A percentile compares a stretch with the other conserved stretches of the same genome.
These are phyloP conservation scores for Drosophila lacteicornis DNA, from an alignment of 1,140 invertebrate species.

Conservation along the genomic window DNA sequence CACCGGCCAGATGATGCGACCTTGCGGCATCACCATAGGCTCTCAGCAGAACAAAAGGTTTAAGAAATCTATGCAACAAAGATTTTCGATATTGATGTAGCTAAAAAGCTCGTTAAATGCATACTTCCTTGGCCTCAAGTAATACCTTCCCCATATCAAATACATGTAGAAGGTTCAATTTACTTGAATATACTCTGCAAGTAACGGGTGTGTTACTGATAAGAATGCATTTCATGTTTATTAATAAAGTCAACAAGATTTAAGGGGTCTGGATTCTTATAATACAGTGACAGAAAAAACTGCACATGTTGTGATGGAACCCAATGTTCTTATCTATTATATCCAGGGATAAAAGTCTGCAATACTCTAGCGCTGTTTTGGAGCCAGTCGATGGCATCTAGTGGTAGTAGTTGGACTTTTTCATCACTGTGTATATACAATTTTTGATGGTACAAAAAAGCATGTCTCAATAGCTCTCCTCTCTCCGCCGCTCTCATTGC, in stretches of 20 bases:
- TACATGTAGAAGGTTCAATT: slow-evolving; percentile 7
- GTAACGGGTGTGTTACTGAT: slow-evolving; percentile 19
- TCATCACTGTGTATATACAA: slow-evolving; percentile 16
- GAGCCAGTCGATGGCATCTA: not conserved
- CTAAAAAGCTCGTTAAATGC: not conserved
- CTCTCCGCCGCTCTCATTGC: slow-evolving; percentile 5
- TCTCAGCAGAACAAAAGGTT: not conserved
- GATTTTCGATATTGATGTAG: not conserved
- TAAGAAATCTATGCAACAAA: not conserved
- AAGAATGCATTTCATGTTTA: slow-evolving; percentile 22
- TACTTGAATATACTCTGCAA: slow-evolving; percentile 6
- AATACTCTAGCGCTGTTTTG: not conserved
- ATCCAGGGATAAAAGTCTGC: not conserved
- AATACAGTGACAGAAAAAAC: not conserved
- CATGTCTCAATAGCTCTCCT: slow-evolving; percentile 15
- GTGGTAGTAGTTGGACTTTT: slow-evolving; percentile 2
- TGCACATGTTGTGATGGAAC: not conserved
- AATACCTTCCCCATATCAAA: not conserved
- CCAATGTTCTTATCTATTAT: not conserved
- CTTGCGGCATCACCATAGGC: no score
- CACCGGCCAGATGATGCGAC: no score
- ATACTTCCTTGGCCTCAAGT: not conserved
- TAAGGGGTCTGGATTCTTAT: slow-evolving; percentile 9
- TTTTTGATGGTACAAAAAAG: slow-evolving; percentile 15
- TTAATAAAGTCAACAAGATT: slow-evolving; percentile 15